Evolutionary conservation across 2,797 vertebrate genomes (phyloP).

Genomic region (Enteromius anoplus): DNA sequence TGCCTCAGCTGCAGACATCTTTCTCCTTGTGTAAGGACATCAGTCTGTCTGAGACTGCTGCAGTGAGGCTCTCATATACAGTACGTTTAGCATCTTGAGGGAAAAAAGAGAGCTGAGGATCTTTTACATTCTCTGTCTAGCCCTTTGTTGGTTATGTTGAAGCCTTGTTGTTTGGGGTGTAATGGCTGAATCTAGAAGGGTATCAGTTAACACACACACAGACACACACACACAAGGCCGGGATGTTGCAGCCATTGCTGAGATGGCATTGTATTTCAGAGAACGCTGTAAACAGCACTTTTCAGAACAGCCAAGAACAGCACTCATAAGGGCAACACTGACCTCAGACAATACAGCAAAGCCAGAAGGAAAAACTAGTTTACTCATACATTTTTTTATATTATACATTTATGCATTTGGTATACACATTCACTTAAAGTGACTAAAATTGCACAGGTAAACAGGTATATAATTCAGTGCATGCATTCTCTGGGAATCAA

Average conservation of each 20-base stretch:
- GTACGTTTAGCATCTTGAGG: conserved; percentile 8
- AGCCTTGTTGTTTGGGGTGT: conserved; percentile 57
- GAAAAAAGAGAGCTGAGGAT: background rate
- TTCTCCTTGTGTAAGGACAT: conserved; percentile 45
- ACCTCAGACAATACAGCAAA: conserved; percentile 29
- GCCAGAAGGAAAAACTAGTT: conserved; percentile 14
- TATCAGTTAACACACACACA: conserved; percentile 52
- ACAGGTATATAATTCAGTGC: background rate
- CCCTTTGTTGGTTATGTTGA: conserved; percentile 49
- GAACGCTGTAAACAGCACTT: conserved; percentile 48
- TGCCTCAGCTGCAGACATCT: conserved; percentile 18
- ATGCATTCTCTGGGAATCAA: background rate
- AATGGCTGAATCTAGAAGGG: conserved; percentile 49
- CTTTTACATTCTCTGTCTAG: conserved; percentile 48
- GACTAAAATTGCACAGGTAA: background rate
- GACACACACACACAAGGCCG: conserved; percentile 16
- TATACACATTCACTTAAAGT: background rate
- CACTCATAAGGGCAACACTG: conserved; percentile 23
- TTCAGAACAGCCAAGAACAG: conserved; percentile 42
- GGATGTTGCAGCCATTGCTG: conserved; percentile 49
- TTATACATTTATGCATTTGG: background rate
- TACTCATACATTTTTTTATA: background rate
- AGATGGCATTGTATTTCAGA: conserved; percentile 53
- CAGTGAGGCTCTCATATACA: background rate
- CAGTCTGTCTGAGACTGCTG: conserved; percentile 28